Base-by-base conservation (phyloP, 2,113 vertebrate species). In the Enhydra lutris region DNA sequence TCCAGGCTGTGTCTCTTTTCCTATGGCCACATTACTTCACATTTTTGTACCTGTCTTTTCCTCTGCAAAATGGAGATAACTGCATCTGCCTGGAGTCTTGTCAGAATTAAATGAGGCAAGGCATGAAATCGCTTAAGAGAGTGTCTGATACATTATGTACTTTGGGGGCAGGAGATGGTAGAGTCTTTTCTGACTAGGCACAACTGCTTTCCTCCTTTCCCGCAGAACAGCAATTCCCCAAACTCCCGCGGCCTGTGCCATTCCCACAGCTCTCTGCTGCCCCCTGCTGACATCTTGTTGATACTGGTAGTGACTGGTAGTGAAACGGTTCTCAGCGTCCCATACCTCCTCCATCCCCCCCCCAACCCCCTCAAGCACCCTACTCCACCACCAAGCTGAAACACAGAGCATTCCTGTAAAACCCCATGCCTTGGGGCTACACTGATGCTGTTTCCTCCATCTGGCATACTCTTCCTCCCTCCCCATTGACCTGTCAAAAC, bases 241-340 rank as follows among this genome's bases (percentile, higher is more conserved):
- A 42, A n/a, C 15, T 23, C 59, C 31, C 2, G 3, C 1, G 26
- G 39, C 36, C 12, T 7, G 42, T 34, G 3, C 15, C 17, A 7
- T 23, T 80, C 80, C 63, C 14, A 21, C 24, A 85, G 97, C 98
- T 97, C 97, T 98, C 97, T 98, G 95, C 97, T 97, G 87, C 96
- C 94, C 97, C 93, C 98, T 97, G 97, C 96, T 96, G 97, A 85
- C 65, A 11, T 0, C 20, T 6, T 20, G 6, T 17, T 42, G 67
- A 34, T 67, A 96, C 21, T 92, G 65, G 26, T 42, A 5, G 71
- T 11, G 23, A 96, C 21, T 92, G 65, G 26, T 42, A 5, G 65
- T 11, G 23, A 39, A 55, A 67, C 11, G 9, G 65, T 52, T 52
- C 65, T 74, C 9, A n/a, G 23, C 20, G 29, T 15, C 59, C 13